These are phyloP conservation scores for Eurytoma californica DNA, from an alignment of 2,888 invertebrate species.

Conservation along the genomic window DNA sequence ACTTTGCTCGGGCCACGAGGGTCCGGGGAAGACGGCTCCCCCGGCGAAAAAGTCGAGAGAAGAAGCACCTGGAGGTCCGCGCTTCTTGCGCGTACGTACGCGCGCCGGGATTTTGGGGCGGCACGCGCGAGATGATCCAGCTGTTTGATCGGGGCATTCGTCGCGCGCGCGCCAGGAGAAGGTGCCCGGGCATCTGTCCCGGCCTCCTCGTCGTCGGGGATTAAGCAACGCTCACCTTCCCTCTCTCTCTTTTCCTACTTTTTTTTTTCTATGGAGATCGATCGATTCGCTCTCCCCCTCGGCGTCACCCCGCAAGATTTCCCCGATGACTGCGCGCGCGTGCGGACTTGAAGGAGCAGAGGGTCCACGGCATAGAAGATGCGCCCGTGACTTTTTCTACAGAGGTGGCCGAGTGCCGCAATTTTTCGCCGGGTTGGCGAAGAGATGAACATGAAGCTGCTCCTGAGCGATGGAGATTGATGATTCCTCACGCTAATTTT, in stretches of 20 bases:
- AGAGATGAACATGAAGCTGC: too few species aligned
- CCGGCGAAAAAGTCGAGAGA: slow-evolving; percentile 1
- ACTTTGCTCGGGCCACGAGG: too few species aligned
- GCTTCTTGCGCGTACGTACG: slow-evolving; percentile 1
- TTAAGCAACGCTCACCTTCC: neutral
- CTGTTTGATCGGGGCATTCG: slow-evolving; percentile 70
- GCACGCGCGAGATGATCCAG: slow-evolving; percentile 69
- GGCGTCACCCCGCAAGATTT: slow-evolving; percentile 39
- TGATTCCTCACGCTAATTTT: too few species aligned
- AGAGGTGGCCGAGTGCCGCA: neutral
- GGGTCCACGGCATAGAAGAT: neutral
- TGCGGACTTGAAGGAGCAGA: neutral
- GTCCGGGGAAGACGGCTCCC: neutral
- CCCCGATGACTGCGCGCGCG: slow-evolving; percentile 33
- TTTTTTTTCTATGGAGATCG: slow-evolving; percentile 35
- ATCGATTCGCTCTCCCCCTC: slow-evolving; percentile 26
- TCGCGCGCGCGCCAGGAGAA: slow-evolving; percentile 31
- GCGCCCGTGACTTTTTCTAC: slow-evolving; percentile 24
- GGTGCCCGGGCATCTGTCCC: slow-evolving; percentile 34
- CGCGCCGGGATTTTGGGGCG: slow-evolving; percentile 26
- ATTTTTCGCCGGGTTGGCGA: neutral
- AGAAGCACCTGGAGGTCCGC: slow-evolving; percentile 22
- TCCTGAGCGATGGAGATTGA: too few species aligned
- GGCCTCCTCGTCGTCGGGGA: slow-evolving; percentile 7
- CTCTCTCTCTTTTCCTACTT: slow-evolving; percentile 10